Percentiles rank a stretch among this genome's conserved stretches.
Evolutionary conservation across 2,888 invertebrate genomes (phyloP).

Genomic region (Dioctria rufipes): DNA sequence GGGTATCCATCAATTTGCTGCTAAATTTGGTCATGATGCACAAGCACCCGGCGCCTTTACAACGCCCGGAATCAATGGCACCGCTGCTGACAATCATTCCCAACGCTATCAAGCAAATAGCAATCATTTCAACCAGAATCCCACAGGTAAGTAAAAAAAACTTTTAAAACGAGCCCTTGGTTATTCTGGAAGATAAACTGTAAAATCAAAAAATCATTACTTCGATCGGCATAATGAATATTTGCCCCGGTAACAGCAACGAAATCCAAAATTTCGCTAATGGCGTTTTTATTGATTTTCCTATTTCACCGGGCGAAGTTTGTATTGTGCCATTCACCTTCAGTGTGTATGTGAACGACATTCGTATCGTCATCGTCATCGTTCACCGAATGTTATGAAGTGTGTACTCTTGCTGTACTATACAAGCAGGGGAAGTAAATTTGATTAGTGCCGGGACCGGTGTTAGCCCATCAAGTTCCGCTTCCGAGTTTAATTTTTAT

Average conservation of each 20-base stretch:
- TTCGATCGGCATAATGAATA: conserved; percentile 5
- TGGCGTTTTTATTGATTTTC: conserved; percentile 65
- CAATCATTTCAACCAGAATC: conserved; percentile 72
- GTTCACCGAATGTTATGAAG: conserved; percentile 10
- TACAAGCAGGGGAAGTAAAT: background rate
- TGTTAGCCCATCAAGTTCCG: background rate
- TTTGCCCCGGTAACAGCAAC: conserved; percentile 51
- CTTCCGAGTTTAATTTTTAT: background rate
- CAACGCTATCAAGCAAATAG: conserved; percentile 72
- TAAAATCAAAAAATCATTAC: conserved; percentile 49
- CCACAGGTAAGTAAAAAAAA: conserved; percentile 56
- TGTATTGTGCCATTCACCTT: conserved; percentile 56
- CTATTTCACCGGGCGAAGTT: conserved; percentile 59
- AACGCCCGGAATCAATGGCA: conserved; percentile 68
- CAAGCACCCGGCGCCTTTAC: conserved; percentile 70
- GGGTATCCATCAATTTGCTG: conserved; percentile 71
- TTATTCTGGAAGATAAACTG: background rate
- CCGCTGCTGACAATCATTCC: conserved; percentile 69
- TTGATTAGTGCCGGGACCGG: conserved; percentile 36
- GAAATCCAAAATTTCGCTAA: conserved; percentile 60
- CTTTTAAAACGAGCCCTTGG: background rate
- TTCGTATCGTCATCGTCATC: background rate
- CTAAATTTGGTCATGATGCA: conserved; percentile 70
- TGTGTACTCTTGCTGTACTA: background rate
- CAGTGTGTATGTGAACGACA: conserved; percentile 30